Evolutionary conservation across 2,888 invertebrate species (phyloP), one percentile per base, ranked within the genome.

Genomic region (Euclidia mi): DNA sequence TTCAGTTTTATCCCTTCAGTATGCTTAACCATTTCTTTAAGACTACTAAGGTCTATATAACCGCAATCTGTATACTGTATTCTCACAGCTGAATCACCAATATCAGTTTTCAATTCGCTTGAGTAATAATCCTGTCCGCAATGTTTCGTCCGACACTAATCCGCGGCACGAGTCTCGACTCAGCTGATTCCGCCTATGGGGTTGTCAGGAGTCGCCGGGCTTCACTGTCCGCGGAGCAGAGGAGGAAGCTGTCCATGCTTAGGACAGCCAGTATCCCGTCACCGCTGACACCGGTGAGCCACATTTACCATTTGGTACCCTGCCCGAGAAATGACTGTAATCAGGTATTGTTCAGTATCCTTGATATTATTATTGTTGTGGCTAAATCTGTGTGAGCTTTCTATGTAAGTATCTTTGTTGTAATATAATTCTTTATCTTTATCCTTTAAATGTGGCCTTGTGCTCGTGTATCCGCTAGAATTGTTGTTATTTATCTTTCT

Each of bases 241-340:
- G 91, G 12, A 82, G 94, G 20, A 88, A 88, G 82, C 85, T 94
- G 79, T 89, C 86, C 80, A 72, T 94, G 88, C 87, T 94, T 40
- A 72, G 94, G 63, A 82, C 91, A 1, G 56, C 88, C 50, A 93
- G 92, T 85, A 89, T 90, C 72, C 90, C 92, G 1, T 63, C 85
- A 29, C 88, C 92, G 73, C 83, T 91, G 88, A 88, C 88, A 49
- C 92, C 94, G 92, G 94, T 95, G 94, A 94, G 94, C 92, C 91
- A 95, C 92, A 94, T 95, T 91, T 94, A 93, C 94, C 94, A 94
- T 90, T 88, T 90, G 92, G 94, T 94, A 84, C 90, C 89, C 90
- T 94, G 94, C 90, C 94, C 94, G 76, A 91, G 93, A 90, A 88
- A 91, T 79, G 94, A 94, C 92, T 94, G 94, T 86, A 79, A 86